These are phyloP conservation scores for Synchiropus splendidus DNA, from an alignment of 2,113 vertebrate genomes.

Conservation along the genomic window DNA sequence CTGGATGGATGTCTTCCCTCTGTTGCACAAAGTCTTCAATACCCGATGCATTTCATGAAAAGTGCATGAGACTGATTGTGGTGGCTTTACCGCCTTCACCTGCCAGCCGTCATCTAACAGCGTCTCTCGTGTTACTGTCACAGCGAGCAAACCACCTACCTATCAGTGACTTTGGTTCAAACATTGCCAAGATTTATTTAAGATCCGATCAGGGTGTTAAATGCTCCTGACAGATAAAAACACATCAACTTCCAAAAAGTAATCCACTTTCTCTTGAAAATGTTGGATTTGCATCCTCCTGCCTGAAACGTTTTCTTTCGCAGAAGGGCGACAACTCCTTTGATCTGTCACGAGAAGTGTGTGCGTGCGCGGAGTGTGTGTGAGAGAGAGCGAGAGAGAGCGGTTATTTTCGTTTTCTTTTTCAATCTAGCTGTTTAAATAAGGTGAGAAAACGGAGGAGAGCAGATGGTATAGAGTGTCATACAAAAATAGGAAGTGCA, in stretches of 20 bases:
- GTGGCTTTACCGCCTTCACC: constrained; percentile 35
- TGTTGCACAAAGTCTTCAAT: constrained; percentile 56
- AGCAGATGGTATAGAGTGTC: too few species aligned
- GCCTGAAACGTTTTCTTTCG: constrained; percentile 1
- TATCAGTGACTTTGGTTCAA: too few species aligned
- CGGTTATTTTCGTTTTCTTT: too few species aligned
- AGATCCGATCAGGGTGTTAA: constrained; percentile 7
- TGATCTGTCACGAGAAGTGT: too few species aligned
- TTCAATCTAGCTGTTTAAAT: too few species aligned
- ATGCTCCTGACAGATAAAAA: constrained; percentile 10
- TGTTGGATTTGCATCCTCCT: constrained; percentile 4
- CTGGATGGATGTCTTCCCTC: constrained; percentile 44
- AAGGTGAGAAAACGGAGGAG: too few species aligned
- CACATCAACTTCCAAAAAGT: constrained; percentile 15
- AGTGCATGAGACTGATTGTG: constrained; percentile 47
- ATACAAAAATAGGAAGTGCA: too few species aligned
- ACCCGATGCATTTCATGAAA: constrained; percentile 47
- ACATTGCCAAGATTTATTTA: constrained; percentile 8
- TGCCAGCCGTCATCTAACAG: constrained; percentile 30
- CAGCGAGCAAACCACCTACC: constrained; percentile 1
- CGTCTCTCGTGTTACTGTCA: constrained; percentile 24
- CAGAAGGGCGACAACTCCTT: too few species aligned
- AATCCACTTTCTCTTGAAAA: constrained; percentile 8
- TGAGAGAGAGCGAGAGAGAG: too few species aligned
- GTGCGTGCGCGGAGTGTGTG: too few species aligned